These are phyloP conservation scores for Aspidiotus rigidus DNA, from an alignment of 2,888 invertebrate genomes.

Conservation along the genomic window DNA sequence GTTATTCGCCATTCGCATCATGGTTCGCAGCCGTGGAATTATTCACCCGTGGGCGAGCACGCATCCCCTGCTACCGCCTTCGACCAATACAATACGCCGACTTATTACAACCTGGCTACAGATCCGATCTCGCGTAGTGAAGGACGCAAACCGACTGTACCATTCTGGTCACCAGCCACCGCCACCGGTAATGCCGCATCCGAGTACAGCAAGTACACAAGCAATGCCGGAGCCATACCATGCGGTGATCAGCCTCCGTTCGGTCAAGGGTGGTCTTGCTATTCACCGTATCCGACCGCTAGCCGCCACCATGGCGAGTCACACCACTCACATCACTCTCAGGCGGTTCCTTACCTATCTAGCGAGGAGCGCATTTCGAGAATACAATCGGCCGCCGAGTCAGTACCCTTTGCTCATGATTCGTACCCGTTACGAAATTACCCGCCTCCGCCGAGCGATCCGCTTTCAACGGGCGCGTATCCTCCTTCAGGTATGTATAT, in stretches of 20 bases:
- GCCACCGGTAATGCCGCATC: constrained; percentile 39
- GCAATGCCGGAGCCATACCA: constrained; percentile 61
- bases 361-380: constrained; percentile 43
- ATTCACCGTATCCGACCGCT: constrained; percentile 52
- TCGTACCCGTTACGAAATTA: constrained; percentile 64
- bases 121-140: constrained; percentile 52
- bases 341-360: constrained; percentile 56
- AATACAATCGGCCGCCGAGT: constrained; percentile 53
- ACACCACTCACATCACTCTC: constrained; percentile 51
- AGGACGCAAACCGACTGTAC: constrained; percentile 50
- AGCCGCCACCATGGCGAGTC: constrained; percentile 51
- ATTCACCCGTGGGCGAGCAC: constrained; percentile 50
- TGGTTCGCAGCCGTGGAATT: constrained; percentile 57
- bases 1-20: constrained; percentile 67
- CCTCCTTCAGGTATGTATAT: constrained; percentile 62
- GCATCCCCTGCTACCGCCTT: constrained; percentile 46
- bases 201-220: constrained; percentile 47
- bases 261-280: constrained; percentile 61
- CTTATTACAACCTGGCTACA: constrained; percentile 65
- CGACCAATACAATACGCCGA: constrained; percentile 59
- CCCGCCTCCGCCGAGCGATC: constrained; percentile 60
- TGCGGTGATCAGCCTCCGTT: constrained; percentile 44
- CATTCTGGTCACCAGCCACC: constrained; percentile 58
- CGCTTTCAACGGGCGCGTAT: constrained; percentile 56
- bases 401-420: constrained; percentile 40